Base-by-base conservation (phyloP, 2,888 invertebrate species). In the Dorcus hopei region DNA sequence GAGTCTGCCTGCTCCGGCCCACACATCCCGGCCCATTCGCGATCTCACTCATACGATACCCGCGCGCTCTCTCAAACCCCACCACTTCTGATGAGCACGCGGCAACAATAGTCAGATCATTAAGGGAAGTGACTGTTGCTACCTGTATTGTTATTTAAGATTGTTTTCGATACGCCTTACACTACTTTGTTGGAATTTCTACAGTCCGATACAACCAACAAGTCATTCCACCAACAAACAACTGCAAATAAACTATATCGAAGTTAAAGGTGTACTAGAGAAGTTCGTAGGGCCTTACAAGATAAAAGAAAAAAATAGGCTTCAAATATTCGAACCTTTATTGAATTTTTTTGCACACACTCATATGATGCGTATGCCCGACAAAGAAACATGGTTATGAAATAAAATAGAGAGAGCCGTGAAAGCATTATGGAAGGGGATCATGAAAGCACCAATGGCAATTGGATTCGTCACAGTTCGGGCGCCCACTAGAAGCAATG, bases 401-500 rank as follows among this genome's bases (percentile, higher is more conserved):
- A 49, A 55, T 47, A 47, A 42, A 53, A 58, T 49, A 54, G 55
- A 56, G 55, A 59, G 38, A 51, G 58, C 52, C 52, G 43, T 52
- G 42, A 61, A 66, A 59, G 62, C 70, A 72, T 68, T 71, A 73
- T 74, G 75, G 76, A 73, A 77, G 76, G 78, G 78, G 75, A 72
- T 62, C 70, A 70, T 77, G 79, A 78, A 79, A 77, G 80, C 79
- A 80, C 84, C 83, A 84, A 84, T 84, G 77, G 81, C 82, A 80
- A 81, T 80, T 77, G 80, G 80, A 82, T 82, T 82, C 83, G 83
- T 83, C 81, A 81, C 80, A 80, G 73, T 75, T 76, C 76, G 68
- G 74, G 74, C 77, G 77, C 77, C 76, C 77, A 76, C 77, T 74
- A 71, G 68, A 69, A 70, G 72, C 70, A 71, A 74, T 78, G 78